phyloP scores from a whole-genome alignment of 2,797 vertebrate genomes.

The Dromococcyx pavoninus region DNA sequence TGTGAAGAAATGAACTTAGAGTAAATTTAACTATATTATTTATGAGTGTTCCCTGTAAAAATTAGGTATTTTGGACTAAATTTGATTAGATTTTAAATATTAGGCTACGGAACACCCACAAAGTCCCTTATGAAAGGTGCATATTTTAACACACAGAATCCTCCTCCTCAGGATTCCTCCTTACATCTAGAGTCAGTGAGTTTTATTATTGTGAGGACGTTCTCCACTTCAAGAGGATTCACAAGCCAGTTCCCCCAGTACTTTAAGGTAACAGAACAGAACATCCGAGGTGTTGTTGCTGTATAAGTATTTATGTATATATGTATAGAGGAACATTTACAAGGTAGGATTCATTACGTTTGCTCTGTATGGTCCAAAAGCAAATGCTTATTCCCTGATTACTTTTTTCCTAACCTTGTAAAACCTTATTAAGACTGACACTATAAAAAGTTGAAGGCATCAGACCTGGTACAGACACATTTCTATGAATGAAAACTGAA shows the following conservation, averaged over 20 bases:
- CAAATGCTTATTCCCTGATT: background rate
- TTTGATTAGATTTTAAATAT: background rate
- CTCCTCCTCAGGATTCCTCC: background rate
- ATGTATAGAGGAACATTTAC: rapidly evolving
- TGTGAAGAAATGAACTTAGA: background rate
- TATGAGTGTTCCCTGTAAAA: background rate
- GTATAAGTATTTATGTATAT: background rate
- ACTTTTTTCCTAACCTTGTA: background rate
- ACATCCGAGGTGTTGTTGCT: background rate
- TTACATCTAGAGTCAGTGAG: background rate
- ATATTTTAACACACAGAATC: background rate
- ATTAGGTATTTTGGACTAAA: background rate
- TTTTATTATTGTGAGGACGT: background rate
- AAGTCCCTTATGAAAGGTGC: background rate
- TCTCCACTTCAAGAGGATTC: background rate
- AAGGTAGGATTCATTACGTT: rapidly evolving
- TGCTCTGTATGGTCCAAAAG: background rate
- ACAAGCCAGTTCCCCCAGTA: background rate
- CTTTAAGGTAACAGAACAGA: background rate
- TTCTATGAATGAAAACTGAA: background rate
- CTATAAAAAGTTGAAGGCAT: background rate
- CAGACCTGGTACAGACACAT: background rate
- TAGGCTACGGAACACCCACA: background rate
- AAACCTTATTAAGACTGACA: background rate
- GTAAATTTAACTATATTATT: background rate